Percentiles rank a stretch among this genome's conserved stretches.
Evolutionary conservation across 2,113 vertebrate genomes (phyloP).

Genomic region (Nyctereutes procyonoides): DNA sequence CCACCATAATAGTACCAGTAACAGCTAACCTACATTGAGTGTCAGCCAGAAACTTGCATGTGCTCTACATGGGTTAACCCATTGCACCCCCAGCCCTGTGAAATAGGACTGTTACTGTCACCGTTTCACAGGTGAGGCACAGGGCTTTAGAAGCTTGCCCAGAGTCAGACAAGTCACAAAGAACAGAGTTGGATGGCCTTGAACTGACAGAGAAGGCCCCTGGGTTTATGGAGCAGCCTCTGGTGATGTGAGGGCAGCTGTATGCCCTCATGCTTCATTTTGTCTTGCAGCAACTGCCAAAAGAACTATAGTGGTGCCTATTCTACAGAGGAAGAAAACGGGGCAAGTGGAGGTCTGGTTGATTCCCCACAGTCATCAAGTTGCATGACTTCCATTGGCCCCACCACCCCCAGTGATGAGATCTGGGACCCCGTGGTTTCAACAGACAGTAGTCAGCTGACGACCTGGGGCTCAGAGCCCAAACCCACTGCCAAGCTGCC

Average conservation of each 20-base stretch:
- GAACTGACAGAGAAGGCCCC: not conserved
- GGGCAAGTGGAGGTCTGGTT: not conserved
- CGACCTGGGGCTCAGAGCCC: not conserved
- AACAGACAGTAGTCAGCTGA: not conserved
- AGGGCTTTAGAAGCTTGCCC: not conserved
- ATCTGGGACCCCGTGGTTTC: rapidly evolving
- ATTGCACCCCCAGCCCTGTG: rapidly evolving
- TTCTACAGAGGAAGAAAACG: not conserved
- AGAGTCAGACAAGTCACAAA: not conserved
- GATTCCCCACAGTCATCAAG: not conserved
- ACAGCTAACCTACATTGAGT: rapidly evolving
- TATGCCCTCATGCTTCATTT: rapidly evolving
- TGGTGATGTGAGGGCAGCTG: not conserved
- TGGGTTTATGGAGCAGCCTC: not conserved
- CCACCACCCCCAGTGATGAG: not conserved
- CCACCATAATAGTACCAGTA: rapidly evolving
- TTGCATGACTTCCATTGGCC: not conserved
- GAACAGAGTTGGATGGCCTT: not conserved
- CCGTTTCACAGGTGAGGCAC: not conserved
- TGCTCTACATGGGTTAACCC: rapidly evolving
- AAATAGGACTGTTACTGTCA: not conserved
- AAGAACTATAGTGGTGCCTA: rapidly evolving
- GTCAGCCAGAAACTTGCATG: not conserved
- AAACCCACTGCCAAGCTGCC: not conserved
- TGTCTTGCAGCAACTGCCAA: not conserved